Conservation (phyloP, 53 echinoderm and acorn worm genomes). For the Paracentrotus lividus region DNA sequence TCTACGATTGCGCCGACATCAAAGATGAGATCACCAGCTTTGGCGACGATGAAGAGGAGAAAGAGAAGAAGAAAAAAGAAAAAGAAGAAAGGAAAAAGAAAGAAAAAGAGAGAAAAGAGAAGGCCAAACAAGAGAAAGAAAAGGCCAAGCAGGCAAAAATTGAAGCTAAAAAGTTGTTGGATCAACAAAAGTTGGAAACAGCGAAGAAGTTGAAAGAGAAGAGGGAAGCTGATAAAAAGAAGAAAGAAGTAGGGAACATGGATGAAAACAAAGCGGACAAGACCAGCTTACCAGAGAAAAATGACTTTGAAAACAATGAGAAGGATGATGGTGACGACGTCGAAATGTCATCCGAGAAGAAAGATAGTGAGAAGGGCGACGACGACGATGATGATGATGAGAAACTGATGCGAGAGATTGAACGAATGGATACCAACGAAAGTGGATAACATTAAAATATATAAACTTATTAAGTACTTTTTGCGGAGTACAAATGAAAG, state of each 20-base stretch:
- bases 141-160: slow-evolving; percentile 71
- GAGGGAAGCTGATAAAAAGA: slow-evolving; percentile 72
- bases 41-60: slow-evolving; percentile 96
- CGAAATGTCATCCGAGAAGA: slow-evolving; percentile 76
- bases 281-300: slow-evolving; percentile 75
- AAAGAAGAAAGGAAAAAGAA: slow-evolving; percentile 83
- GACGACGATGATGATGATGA: slow-evolving; percentile 71
- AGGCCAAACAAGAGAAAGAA: slow-evolving; percentile 85
- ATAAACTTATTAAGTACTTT: background rate
- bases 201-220: slow-evolving; percentile 74
- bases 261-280: slow-evolving; percentile 70
- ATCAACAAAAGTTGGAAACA: slow-evolving; percentile 78
- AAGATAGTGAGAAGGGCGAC: slow-evolving; percentile 67
- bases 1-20: slow-evolving; percentile 92
- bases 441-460: background rate
- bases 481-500: background rate
- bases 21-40: slow-evolving; percentile 95
- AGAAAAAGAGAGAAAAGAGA: slow-evolving; percentile 85
- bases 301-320: slow-evolving; percentile 71
- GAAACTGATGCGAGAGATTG: slow-evolving; percentile 59
- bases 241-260: slow-evolving; percentile 68
- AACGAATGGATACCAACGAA: slow-evolving; percentile 55
- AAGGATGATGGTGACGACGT: slow-evolving; percentile 71
- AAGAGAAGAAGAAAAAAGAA: slow-evolving; percentile 86
- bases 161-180: slow-evolving; percentile 72